These are phyloP conservation scores for Chironomus striatipennis DNA, from an alignment of 1,140 invertebrate species.

Conservation along the genomic window DNA sequence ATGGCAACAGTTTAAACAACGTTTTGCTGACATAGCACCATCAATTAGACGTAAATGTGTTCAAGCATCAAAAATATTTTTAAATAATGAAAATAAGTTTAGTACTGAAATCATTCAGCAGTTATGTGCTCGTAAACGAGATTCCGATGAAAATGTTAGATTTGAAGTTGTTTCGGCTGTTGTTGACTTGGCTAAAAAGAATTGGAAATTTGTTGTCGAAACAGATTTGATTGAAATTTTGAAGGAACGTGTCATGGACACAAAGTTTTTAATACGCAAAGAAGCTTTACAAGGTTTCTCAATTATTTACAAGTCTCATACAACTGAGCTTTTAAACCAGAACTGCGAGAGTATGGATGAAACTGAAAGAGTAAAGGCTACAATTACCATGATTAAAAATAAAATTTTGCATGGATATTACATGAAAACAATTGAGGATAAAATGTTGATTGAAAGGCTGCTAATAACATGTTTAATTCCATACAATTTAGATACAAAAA, in stretches of 20 bases:
- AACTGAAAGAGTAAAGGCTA: neutral
- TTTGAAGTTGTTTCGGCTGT: neutral
- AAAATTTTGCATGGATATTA: slow-evolving; percentile 7
- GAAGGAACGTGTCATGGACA: slow-evolving; percentile 5
- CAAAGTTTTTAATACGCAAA: neutral
- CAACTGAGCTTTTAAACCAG: neutral
- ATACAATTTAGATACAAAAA: neutral
- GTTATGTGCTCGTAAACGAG: neutral
- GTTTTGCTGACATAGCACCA: neutral
- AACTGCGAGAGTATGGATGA: neutral
- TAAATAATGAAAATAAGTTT: neutral
- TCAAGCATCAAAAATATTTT: neutral
- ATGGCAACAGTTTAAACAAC: neutral
- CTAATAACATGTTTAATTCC: neutral
- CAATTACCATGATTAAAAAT: neutral
- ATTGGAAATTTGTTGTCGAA: neutral
- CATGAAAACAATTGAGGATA: slow-evolving; percentile 4
- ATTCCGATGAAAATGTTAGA: neutral
- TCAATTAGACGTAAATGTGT: neutral
- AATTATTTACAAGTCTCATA: neutral
- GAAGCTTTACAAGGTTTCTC: neutral
- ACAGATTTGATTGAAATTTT: neutral
- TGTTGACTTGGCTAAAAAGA: neutral
- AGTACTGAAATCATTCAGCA: neutral
- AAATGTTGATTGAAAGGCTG: slow-evolving; percentile 5